Conservation (phyloP, 1,140 invertebrate species). For the Camponotus vicinus region DNA sequence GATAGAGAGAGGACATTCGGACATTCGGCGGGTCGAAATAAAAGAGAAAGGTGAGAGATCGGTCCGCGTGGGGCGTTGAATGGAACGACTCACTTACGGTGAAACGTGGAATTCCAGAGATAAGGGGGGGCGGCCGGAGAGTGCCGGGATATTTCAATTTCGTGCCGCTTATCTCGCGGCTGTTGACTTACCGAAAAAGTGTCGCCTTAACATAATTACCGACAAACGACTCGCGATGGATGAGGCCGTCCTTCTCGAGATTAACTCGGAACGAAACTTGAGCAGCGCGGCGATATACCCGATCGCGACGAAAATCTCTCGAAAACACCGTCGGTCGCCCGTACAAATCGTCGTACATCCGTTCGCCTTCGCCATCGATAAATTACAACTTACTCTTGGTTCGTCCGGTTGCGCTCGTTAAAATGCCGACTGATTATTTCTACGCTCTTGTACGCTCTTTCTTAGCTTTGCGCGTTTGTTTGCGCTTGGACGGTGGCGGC, state of each 20-base stretch:
- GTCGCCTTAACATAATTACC: slow-evolving; percentile 74
- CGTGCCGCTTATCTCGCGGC: slow-evolving; percentile 68
- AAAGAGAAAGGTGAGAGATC: slow-evolving; percentile 59
- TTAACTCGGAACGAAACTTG: slow-evolving; percentile 61
- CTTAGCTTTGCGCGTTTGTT: not conserved
- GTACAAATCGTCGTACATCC: slow-evolving; percentile 42
- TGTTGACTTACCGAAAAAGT: slow-evolving; percentile 62
- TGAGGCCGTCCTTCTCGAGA: slow-evolving; percentile 63
- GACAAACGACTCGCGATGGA: slow-evolving; percentile 71
- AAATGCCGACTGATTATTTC: slow-evolving; percentile 50
- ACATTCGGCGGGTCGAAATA: slow-evolving; percentile 9
- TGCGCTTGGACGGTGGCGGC: slow-evolving; percentile 2
- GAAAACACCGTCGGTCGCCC: slow-evolving; percentile 26
- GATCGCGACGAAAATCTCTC: slow-evolving; percentile 44
- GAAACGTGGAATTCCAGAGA: slow-evolving; percentile 74
- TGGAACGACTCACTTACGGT: slow-evolving; percentile 68
- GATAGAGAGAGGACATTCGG: slow-evolving; percentile 13
- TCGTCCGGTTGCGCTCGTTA: slow-evolving; percentile 32
- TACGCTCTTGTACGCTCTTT: not conserved
- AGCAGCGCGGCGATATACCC: slow-evolving; percentile 12
- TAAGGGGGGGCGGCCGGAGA: slow-evolving; percentile 59
- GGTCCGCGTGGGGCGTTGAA: slow-evolving; percentile 29
- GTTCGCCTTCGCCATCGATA: slow-evolving; percentile 21
- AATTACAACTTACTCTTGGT: slow-evolving; percentile 10
- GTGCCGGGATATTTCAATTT: slow-evolving; percentile 74